Base-by-base conservation (phyloP, 2,888 invertebrate species). In the Cephus pulcher region DNA sequence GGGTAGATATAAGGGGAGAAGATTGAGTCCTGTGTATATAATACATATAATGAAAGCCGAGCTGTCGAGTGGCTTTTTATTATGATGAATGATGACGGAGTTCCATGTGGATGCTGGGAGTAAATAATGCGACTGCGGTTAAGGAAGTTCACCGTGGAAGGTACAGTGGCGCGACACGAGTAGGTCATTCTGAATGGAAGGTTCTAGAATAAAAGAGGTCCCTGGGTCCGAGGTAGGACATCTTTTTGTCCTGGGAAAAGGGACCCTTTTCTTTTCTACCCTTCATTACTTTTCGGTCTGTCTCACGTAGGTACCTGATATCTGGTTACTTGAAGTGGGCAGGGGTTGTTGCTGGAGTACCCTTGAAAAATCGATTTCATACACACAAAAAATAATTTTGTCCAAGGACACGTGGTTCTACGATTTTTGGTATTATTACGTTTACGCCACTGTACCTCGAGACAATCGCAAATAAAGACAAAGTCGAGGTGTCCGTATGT, bases 41-140 rank as follows among this genome's bases (percentile, higher is more conserved):
- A 71, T 71, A 71, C 30, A 34, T 71, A 73, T 80, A 82, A 83
- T 82, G 82, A 81, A 84, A 78, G 81, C 78, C 40, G 71, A 56
- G 74, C 76, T 82, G 81, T 82, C 80, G 79, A 82, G 80, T 81
- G 79, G 73, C 80, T 83, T 85, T 83, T 84, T 84, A 85, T 85
- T 83, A 84, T 86, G 84, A 86, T 81, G 84, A 82, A 86, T 85
- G 84, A 80, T 78, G 82, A 82, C 82, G 77, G 79, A 82, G 78
- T 78, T 81, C 76, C 74, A 74, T 35, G 77, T 75, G 80, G 79
- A 82, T 79, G 74, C 74, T 69, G 80, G 40, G 78, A 80, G 78
- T 82, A 80, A 83, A 82, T 79, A 81, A 82, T 68, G 79, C 34
- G 56, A 70, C 56, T 73, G 68, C 70, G 73, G 74, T 32, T 56